Conservation (phyloP, 2,113 vertebrate genomes). For the Chionodraco myersi region DNA sequence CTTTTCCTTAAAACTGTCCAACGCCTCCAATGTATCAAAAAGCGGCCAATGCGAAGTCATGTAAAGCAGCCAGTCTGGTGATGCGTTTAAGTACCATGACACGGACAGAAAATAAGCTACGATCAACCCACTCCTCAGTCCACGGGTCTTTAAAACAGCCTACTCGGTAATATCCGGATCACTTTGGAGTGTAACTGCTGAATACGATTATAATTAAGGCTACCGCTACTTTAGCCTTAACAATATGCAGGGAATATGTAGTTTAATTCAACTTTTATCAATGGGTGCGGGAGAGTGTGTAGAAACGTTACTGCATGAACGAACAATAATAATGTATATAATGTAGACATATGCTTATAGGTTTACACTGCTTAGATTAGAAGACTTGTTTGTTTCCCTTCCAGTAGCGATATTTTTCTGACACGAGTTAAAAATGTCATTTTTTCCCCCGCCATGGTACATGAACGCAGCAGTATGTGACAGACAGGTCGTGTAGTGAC, state of each 20-base stretch:
- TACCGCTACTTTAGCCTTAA: not conserved
- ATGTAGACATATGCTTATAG: not conserved
- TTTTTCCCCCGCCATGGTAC: not conserved
- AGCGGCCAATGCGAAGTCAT: conserved; percentile 55
- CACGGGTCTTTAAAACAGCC: not conserved
- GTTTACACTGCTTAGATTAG: not conserved
- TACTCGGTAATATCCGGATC: rapidly evolving
- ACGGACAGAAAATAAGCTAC: not conserved
- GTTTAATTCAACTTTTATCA: not conserved
- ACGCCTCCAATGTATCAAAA: conserved; percentile 58
- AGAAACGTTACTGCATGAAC: not conserved
- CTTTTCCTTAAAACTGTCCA: conserved; percentile 11
- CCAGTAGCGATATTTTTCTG: not conserved
- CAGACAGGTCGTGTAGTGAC: conserved; percentile 73
- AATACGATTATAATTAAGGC: no score
- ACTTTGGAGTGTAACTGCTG: not conserved
- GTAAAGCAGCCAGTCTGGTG: conserved; percentile 37
- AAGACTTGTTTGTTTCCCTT: not conserved
- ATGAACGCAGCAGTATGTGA: conserved; percentile 64
- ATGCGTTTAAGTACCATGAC: conserved; percentile 31
- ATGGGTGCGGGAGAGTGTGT: no score
- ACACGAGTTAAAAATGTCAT: rapidly evolving
- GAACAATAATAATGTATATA: no score
- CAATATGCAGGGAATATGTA: no score
- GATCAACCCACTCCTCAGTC: not conserved